phyloP scores from a whole-genome alignment of 2,888 invertebrate genomes.

The Epicampocera succincta region DNA sequence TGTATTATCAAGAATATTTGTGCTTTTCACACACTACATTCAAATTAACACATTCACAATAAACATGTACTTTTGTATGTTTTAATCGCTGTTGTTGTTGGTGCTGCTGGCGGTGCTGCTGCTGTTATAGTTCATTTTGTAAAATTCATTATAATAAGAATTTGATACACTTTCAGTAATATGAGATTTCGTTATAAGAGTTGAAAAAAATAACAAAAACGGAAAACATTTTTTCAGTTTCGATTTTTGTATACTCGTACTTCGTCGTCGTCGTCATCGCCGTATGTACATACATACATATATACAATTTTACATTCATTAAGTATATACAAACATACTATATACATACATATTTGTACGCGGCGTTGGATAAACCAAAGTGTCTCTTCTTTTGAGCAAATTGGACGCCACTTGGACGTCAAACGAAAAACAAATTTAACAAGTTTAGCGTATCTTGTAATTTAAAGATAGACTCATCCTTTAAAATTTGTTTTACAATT shows the following conservation, averaged over 20 bases:
- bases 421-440: too few relatives aligned
- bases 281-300: background rate
- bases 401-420: conserved; percentile 65
- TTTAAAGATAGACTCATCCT: background rate
- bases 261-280: conserved; percentile 14
- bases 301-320: background rate
- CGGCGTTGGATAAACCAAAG: conserved; percentile 55
- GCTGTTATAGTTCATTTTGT: conserved; percentile 65
- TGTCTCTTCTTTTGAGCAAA: conserved; percentile 60
- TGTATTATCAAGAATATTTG: conserved; percentile 7
- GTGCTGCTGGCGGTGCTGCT: too few relatives aligned
- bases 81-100: conserved; percentile 26
- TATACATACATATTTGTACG: background rate
- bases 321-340: background rate
- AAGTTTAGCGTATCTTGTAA: too few relatives aligned
- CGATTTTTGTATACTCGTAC: conserved; percentile 41
- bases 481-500: background rate
- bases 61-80: conserved; percentile 15
- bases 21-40: conserved; percentile 21
- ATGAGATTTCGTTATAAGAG: conserved; percentile 69
- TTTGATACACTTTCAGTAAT: conserved; percentile 71
- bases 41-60: background rate
- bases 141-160: conserved; percentile 71
- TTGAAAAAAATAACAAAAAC: conserved; percentile 46
- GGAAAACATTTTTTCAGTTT: conserved; percentile 27